Evolutionary conservation across 2,888 invertebrate genomes (phyloP), one percentile per base, ranked within the genome.

Genomic region (Thera britannica): DNA sequence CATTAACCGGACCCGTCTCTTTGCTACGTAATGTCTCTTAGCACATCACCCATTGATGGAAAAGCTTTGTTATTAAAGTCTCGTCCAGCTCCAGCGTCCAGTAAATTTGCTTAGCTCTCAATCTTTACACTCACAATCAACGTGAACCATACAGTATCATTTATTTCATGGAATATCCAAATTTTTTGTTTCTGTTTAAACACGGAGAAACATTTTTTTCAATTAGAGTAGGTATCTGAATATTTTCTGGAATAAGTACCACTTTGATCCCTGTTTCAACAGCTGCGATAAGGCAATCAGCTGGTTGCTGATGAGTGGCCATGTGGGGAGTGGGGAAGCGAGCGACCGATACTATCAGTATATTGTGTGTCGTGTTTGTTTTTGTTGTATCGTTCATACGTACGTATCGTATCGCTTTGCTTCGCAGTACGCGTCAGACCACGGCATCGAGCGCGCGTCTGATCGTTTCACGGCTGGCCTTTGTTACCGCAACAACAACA

Each of bases 261-360:
- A 12, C 51, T 51, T 23, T 5, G 44, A 49, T 55, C 65, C 11
- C 34, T 58, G 44, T 65, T 49, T 35, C 49, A 63, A 65, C 62
- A 62, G 59, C 64, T 59, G 62, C 74, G 80, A 80, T 80, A 81
- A 79, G 76, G 65, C 77, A 79, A 79, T 80, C 81, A 82, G 80
- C 81, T 79, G 79, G 68, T 38, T 59, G 59, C 62, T 64, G 64
- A 8, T 52, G 34, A 80, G 83, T 84, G 72, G 71, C 79, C 77
- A 81, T 79, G 79, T 77, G 78, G 72, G 78, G 72, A 76, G 78
- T 80, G 80, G 83, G 83, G 84, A 86, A 6, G 85, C 88, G 87
- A 90, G 87, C 87, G 87, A 86, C 87, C 87, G 89, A 89, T 90
- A 89, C 58, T 83, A 67, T 60, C 56, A 49, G 67, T 44, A 59